phyloP scores from a whole-genome alignment of 2,888 invertebrate genomes.

The Blastobasis adustella region DNA sequence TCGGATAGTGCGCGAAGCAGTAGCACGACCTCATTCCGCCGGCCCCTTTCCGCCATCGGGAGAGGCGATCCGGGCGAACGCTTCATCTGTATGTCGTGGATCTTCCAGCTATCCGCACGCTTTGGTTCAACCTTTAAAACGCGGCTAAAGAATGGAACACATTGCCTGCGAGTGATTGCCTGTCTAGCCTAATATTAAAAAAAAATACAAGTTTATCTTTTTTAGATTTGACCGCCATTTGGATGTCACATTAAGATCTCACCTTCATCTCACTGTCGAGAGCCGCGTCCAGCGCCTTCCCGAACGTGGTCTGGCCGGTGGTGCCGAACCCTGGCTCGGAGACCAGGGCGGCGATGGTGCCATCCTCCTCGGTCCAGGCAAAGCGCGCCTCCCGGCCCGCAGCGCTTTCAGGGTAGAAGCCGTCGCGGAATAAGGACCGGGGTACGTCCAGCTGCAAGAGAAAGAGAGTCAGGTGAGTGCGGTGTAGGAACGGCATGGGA shows the following conservation, averaged over 20 bases:
- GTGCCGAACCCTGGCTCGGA: slow-evolving; percentile 62
- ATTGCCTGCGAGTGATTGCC: no score
- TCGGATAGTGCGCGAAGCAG: no score
- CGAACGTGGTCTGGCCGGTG: slow-evolving; percentile 52
- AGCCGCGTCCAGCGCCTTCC: slow-evolving; percentile 52
- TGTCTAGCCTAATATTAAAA: background rate
- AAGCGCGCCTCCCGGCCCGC: slow-evolving; percentile 54
- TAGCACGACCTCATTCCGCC: no score
- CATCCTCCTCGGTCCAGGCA: slow-evolving; percentile 66
- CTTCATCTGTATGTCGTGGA: no score
- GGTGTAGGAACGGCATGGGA: no score
- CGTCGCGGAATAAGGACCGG: slow-evolving; percentile 49
- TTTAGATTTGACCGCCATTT: no score
- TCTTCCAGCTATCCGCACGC: no score
- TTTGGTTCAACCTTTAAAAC: no score
- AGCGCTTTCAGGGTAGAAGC: slow-evolving; percentile 48
- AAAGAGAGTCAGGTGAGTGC: no score
- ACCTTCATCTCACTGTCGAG: slow-evolving; percentile 53
- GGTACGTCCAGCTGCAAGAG: slow-evolving; percentile 27
- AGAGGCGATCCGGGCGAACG: no score
- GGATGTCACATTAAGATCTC: background rate
- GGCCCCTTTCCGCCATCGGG: no score
- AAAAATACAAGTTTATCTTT: background rate
- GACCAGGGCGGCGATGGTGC: slow-evolving; percentile 57
- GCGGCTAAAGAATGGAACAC: no score